Evolutionary conservation across 2,888 invertebrate genomes (phyloP).

Genomic region (Erannis defoliaria): DNA sequence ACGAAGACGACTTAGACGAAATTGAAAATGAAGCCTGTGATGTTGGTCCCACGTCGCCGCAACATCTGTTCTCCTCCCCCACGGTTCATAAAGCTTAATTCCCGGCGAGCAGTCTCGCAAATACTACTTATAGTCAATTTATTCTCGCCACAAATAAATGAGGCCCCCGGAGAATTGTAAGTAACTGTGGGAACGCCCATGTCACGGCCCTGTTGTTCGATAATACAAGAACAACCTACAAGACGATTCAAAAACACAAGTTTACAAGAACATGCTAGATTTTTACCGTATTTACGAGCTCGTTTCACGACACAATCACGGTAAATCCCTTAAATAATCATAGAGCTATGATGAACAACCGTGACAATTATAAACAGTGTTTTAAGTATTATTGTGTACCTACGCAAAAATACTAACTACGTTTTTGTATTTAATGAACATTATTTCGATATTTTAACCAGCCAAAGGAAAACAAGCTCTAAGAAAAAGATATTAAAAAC

Average conservation of each 20-base stretch:
- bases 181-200: conserved; percentile 67
- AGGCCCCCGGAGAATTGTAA: conserved; percentile 67
- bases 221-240: conserved; percentile 10
- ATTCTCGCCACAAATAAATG: conserved; percentile 78
- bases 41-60: conserved; percentile 8
- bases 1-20: neutral
- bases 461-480: too few species aligned
- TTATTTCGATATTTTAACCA: too few species aligned
- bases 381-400: too few species aligned
- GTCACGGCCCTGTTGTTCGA: conserved; percentile 17
- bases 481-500: too few species aligned
- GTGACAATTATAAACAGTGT: too few species aligned
- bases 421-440: too few species aligned
- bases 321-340: too few species aligned
- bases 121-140: conserved; percentile 64
- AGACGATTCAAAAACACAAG: neutral
- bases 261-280: neutral
- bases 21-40: conserved; percentile 12
- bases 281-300: too few species aligned
- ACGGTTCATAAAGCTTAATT: conserved; percentile 45
- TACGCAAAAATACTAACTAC: too few species aligned
- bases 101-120: conserved; percentile 40
- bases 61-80: conserved; percentile 29
- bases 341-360: too few species aligned
- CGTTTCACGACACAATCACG: too few species aligned